Evolutionary conservation across 2,113 vertebrate species (phyloP).

Genomic region (Microcebus ravelobensis): DNA sequence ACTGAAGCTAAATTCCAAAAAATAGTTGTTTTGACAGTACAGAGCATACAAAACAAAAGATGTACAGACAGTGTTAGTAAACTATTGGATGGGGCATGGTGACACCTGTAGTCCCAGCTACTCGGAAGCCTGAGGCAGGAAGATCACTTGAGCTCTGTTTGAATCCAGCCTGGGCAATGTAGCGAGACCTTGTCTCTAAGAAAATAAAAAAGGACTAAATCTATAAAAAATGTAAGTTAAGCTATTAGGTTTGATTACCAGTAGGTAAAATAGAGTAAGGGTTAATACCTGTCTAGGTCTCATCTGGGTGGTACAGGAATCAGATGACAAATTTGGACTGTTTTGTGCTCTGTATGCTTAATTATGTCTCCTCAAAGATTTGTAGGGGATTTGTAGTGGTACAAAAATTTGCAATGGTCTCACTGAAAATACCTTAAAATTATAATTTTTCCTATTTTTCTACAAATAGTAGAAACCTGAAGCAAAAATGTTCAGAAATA

Average conservation of each 20-base stretch:
- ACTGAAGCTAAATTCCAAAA: not conserved
- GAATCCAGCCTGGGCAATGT: too few species aligned
- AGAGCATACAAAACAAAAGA: not conserved
- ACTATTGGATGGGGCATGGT: too few species aligned
- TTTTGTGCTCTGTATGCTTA: not conserved
- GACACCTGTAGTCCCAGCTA: too few species aligned
- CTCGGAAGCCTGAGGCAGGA: too few species aligned
- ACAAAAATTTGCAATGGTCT: not conserved
- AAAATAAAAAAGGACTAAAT: too few species aligned
- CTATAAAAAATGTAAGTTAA: not conserved
- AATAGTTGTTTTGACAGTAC: not conserved
- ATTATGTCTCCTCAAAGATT: not conserved
- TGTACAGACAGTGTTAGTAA: not conserved
- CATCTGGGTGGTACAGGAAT: not conserved
- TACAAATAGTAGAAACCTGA: not conserved
- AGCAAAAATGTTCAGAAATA: not conserved
- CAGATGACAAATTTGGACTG: not conserved
- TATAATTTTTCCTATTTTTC: not conserved
- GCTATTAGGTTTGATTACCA: not conserved
- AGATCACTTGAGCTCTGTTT: too few species aligned
- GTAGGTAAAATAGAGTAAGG: not conserved
- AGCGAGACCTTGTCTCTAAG: too few species aligned
- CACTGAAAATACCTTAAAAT: not conserved
- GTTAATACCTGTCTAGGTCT: not conserved
- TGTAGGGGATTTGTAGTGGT: not conserved